Conservation (phyloP, 2,888 invertebrate genomes). For the Phaedon cochleariae region DNA sequence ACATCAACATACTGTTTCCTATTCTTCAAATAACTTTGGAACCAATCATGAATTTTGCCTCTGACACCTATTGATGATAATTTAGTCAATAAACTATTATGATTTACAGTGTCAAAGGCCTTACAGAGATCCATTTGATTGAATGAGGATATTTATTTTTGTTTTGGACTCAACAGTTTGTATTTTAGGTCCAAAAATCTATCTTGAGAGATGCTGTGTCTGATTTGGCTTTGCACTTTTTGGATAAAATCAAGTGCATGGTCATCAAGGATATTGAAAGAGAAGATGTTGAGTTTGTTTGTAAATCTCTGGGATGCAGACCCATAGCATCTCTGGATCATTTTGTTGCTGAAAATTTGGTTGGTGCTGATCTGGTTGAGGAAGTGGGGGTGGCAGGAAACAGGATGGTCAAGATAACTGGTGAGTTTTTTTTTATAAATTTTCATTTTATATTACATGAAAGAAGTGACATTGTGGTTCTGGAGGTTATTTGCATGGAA, state of each 20-base stretch:
- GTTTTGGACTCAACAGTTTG: no score
- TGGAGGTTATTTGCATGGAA: no score
- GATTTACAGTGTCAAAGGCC: no score
- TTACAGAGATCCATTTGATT: no score
- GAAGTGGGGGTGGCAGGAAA: conserved; percentile 89
- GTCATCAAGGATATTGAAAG: conserved; percentile 98
- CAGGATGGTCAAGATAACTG: conserved; percentile 82
- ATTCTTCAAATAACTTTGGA: no score
- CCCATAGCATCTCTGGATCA: conserved; percentile 99
- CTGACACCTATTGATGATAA: no score
- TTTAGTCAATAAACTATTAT: no score
- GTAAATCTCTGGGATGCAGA: conserved; percentile 91
- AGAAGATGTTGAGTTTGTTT: conserved; percentile 97
- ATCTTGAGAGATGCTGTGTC: conserved; percentile 93
- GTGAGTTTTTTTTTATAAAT: conserved; percentile 43
- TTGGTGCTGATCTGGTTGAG: conserved; percentile 92
- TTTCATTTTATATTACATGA: no score
- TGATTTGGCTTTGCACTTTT: conserved; percentile 95
- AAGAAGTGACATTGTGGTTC: no score
- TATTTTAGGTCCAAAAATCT: conserved; percentile 68
- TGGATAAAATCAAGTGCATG: conserved; percentile 99
- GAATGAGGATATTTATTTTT: no score
- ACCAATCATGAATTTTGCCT: no score
- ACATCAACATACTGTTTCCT: no score
- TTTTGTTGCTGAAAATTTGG: conserved; percentile 91